These are phyloP conservation scores for Bolinopsis microptera DNA, from an alignment of 37 sponge, comb jelly and placozoan genomes.

Conservation along the genomic window DNA sequence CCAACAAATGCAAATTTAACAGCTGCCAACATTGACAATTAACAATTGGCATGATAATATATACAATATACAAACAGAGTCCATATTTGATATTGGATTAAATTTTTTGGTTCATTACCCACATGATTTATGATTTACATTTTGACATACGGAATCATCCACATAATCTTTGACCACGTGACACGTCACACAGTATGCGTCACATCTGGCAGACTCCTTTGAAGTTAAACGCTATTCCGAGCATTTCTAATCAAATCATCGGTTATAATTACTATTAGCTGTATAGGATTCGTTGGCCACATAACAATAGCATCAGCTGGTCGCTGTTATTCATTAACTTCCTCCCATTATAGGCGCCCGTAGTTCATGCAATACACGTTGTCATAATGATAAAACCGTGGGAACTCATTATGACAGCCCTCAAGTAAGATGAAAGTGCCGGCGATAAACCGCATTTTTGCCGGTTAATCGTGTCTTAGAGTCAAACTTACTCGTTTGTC, in stretches of 20 bases:
- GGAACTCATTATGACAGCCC: background rate
- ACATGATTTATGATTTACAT: no score
- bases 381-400: background rate
- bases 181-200: no score
- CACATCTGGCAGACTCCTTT: background rate
- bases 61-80: no score
- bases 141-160: no score
- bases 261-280: background rate
- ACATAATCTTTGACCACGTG: no score
- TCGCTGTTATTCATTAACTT: background rate
- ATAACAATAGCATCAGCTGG: background rate
- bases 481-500: background rate
- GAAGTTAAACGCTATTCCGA: background rate
- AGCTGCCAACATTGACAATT: no score
- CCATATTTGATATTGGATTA: no score
- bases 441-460: background rate
- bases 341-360: background rate
- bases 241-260: background rate
- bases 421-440: background rate
- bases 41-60: no score
- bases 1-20: no score
- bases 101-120: no score
- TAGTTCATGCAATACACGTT: background rate
- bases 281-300: background rate
- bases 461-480: background rate